Percentiles rank a stretch among this genome's conserved stretches.
phyloP scores from a whole-genome alignment of 1,140 invertebrate genomes.

The Achroia grisella region DNA sequence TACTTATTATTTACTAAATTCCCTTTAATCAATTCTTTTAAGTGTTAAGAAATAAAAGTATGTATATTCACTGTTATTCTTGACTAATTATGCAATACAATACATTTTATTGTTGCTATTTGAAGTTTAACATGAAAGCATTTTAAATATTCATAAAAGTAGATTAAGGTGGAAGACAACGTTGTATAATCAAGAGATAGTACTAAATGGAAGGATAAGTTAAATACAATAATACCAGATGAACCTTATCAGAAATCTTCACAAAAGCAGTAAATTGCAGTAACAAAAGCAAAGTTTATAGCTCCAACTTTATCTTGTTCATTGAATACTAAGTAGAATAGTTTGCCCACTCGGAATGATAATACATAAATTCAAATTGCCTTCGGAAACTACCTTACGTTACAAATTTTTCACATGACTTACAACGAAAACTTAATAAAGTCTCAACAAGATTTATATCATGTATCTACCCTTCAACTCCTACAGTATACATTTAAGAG shows the following conservation, averaged over 20 bases:
- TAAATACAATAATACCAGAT: constrained; percentile 3
- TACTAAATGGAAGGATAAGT: constrained; percentile 14
- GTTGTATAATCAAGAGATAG: constrained; percentile 27
- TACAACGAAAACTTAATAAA: constrained; percentile 27
- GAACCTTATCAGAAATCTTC: constrained; percentile 7
- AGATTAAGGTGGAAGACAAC: constrained; percentile 35
- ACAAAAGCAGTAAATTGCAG: constrained; percentile 14
- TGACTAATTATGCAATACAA: no score
- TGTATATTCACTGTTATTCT: no score
- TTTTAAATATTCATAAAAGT: constrained; percentile 14
- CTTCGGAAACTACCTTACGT: constrained; percentile 13
- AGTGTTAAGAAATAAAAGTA: neutral
- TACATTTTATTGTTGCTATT: no score
- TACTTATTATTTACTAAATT: constrained; percentile 65
- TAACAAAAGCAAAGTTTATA: constrained; percentile 10
- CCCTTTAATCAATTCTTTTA: constrained; percentile 57
- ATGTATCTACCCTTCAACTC: constrained; percentile 31
- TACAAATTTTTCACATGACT: constrained; percentile 19
- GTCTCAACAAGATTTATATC: constrained; percentile 27
- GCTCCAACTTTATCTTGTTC: constrained; percentile 8
- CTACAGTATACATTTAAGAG: constrained; percentile 58
- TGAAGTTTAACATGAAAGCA: constrained; percentile 7
- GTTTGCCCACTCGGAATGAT: constrained; percentile 28
- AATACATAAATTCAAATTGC: constrained; percentile 16
- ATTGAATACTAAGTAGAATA: constrained; percentile 16